Conservation (phyloP, 1,140 invertebrate genomes). For the Zophobas morio region DNA sequence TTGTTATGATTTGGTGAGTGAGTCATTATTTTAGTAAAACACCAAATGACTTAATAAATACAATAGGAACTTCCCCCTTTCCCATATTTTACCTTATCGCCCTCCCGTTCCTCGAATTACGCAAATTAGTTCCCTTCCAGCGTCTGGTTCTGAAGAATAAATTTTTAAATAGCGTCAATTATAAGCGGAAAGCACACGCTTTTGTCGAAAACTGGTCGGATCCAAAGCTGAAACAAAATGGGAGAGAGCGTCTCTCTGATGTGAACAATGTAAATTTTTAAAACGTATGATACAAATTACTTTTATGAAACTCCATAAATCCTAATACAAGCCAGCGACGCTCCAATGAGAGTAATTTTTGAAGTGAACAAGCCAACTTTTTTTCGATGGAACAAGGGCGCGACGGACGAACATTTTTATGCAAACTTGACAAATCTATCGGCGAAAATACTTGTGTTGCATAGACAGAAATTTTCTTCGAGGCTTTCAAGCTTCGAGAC, state of each 20-base stretch:
- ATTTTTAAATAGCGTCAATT: conserved; percentile 30
- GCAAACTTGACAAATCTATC: background rate
- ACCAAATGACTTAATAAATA: background rate
- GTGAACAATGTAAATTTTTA: conserved; percentile 19
- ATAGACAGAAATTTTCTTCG: background rate
- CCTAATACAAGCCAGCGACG: conserved; percentile 3
- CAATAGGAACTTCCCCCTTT: background rate
- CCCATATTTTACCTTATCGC: no score
- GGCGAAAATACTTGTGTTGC: background rate
- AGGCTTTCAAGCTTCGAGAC: background rate
- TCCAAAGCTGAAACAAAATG: background rate
- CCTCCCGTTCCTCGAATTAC: no score
- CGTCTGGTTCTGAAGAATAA: conserved; percentile 11
- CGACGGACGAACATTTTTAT: background rate
- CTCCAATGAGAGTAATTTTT: conserved; percentile 8
- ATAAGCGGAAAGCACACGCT: background rate
- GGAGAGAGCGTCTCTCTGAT: background rate
- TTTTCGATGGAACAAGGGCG: background rate
- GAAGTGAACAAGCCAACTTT: background rate
- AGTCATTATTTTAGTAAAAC: no score
- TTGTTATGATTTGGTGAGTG: no score
- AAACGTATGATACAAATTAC: conserved; percentile 22
- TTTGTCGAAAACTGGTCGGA: background rate
- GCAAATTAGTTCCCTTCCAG: conserved; percentile 20
- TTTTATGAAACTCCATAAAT: conserved; percentile 16